Evolutionary conservation across 37 sponge, comb jelly and placozoan genomes (phyloP).

Genomic region (Beroe forskalii): DNA sequence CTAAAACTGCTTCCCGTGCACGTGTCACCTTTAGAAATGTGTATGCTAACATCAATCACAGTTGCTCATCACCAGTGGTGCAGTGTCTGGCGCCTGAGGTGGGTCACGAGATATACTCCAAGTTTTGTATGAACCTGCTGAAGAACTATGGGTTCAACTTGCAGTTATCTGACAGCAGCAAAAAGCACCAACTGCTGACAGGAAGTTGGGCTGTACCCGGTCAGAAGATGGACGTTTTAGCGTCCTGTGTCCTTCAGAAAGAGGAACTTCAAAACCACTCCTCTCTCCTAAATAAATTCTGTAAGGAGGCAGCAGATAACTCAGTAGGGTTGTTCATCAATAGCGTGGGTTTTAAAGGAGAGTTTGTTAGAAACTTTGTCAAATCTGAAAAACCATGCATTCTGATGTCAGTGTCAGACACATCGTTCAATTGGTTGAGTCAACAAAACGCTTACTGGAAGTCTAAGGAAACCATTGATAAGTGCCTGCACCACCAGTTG

Average conservation of each 20-base stretch:
- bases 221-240: background rate
- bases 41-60: background rate
- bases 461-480: background rate
- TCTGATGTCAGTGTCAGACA: conserved; percentile 13
- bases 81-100: background rate
- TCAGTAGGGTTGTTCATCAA: conserved; percentile 8
- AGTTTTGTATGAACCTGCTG: conserved; percentile 34
- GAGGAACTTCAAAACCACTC: background rate
- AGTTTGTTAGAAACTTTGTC: background rate
- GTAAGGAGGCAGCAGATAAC: background rate
- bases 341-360: conserved; percentile 7
- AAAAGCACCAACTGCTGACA: background rate
- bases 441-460: background rate
- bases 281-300: background rate
- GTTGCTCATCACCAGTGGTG: background rate
- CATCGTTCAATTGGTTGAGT: conserved; percentile 5
- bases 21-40: background rate
- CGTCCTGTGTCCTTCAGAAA: conserved; percentile 20
- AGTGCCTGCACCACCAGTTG: conserved; percentile 18
- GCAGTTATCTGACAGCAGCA: background rate
- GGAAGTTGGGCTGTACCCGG: conserved; percentile 10
- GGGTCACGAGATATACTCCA: background rate
- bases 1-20: background rate
- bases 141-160: conserved; percentile 19
- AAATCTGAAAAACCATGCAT: conserved; percentile 16